Evolutionary conservation across 2,888 invertebrate species (phyloP).

Genomic region (Scaptomyza cyrtandrae): DNA sequence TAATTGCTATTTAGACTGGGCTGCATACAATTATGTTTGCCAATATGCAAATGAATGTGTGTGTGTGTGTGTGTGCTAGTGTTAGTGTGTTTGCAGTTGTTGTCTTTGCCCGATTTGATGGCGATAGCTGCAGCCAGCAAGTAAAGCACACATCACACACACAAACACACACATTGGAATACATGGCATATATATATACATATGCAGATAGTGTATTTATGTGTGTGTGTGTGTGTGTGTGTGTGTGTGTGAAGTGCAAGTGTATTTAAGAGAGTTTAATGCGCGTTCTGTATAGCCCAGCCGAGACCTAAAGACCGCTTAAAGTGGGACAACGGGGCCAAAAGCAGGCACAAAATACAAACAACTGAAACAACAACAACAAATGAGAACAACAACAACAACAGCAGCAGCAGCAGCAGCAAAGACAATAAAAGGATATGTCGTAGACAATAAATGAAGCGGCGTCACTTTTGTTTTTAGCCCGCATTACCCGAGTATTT

Average conservation of each 20-base stretch:
- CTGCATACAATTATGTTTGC: conserved; percentile 50
- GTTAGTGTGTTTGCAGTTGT: conserved; percentile 9
- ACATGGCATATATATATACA: background rate
- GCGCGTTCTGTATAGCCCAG: conserved; percentile 54
- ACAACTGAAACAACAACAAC: conserved; percentile 20
- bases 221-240: conserved; percentile 2
- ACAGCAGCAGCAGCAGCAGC: conserved; percentile 28
- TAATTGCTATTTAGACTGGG: conserved; percentile 73
- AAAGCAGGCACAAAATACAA: conserved; percentile 34
- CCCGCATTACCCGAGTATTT: conserved; percentile 70
- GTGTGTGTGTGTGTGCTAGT: conserved; percentile 8
- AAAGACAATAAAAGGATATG: conserved; percentile 68
- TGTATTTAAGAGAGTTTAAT: conserved; percentile 67
- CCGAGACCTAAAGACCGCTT: conserved; percentile 70
- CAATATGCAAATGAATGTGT: conserved; percentile 24
- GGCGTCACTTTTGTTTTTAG: conserved; percentile 75
- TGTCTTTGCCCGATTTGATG: conserved; percentile 70
- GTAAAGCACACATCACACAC: conserved; percentile 46
- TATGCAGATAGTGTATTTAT: background rate
- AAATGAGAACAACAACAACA: conserved; percentile 15
- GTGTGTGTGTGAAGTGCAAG: conserved; percentile 21
- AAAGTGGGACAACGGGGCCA: conserved; percentile 76
- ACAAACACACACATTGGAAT: conserved; percentile 23
- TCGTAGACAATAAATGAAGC: conserved; percentile 76
- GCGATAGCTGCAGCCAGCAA: conserved; percentile 62